Evolutionary conservation across 2,797 vertebrate species (phyloP).

Genomic region (Lithobates sylvaticus): DNA sequence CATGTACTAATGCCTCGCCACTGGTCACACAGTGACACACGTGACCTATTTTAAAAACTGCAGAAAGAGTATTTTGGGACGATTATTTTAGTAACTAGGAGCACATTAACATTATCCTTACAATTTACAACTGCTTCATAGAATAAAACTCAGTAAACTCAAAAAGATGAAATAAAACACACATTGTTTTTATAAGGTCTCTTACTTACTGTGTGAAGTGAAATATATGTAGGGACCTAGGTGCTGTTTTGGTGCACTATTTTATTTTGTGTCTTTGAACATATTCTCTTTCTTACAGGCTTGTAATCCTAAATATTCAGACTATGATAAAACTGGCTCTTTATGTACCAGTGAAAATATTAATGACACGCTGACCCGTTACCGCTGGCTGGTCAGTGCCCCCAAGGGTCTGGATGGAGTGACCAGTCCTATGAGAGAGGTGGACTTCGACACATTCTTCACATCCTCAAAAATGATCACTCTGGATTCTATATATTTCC

Average conservation of each 20-base stretch:
- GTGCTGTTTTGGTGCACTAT: background rate
- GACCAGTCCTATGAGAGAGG: slow-evolving; percentile 90
- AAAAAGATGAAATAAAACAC: too few relatives aligned
- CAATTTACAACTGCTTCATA: too few relatives aligned
- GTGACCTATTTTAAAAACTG: too few relatives aligned
- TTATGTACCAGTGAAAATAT: slow-evolving; percentile 91
- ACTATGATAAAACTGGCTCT: slow-evolving; percentile 91
- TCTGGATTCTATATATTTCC: slow-evolving; percentile 93
- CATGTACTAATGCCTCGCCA: too few relatives aligned
- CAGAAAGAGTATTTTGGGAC: too few relatives aligned
- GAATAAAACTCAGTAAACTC: too few relatives aligned
- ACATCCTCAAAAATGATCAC: slow-evolving; percentile 93
- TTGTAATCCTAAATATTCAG: slow-evolving; percentile 89
- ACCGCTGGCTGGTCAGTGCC: slow-evolving; percentile 91
- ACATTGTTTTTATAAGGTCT: too few relatives aligned
- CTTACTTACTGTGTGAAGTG: background rate
- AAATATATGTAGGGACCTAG: background rate
- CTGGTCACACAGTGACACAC: too few relatives aligned
- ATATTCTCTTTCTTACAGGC: slow-evolving; percentile 77
- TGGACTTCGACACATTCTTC: slow-evolving; percentile 96
- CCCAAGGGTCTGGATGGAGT: slow-evolving; percentile 88
- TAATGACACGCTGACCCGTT: slow-evolving; percentile 88
- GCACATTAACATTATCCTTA: too few relatives aligned
- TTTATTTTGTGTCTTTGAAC: background rate
- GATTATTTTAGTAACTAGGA: too few relatives aligned